A percentile compares a stretch with the other conserved stretches of the same genome.
phyloP scores from a whole-genome alignment of 2,888 invertebrate species.

The Sabatieria punctata region DNA sequence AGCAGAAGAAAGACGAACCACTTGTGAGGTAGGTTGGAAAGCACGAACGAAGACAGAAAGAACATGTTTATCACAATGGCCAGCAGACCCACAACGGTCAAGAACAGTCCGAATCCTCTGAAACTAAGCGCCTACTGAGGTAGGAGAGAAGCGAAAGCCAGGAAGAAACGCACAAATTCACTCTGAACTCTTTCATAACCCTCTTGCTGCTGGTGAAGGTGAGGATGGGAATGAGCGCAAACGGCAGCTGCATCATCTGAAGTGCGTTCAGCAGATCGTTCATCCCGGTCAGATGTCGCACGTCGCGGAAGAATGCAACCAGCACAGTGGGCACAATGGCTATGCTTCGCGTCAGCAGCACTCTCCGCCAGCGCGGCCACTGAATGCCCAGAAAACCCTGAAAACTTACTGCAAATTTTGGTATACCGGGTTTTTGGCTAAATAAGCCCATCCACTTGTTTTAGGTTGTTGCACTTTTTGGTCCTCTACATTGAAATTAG shows the following conservation, averaged over 20 bases:
- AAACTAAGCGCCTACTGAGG: constrained; percentile 25
- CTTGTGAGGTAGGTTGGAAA: constrained; percentile 26
- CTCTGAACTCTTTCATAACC: constrained; percentile 68
- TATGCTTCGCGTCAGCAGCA: constrained; percentile 61
- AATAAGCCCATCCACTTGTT: too few species aligned
- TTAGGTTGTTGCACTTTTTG: too few species aligned
- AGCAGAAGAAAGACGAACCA: constrained; percentile 38
- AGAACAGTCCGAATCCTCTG: constrained; percentile 51
- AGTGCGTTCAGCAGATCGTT: constrained; percentile 69
- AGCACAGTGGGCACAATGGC: constrained; percentile 50
- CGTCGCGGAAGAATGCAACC: constrained; percentile 30
- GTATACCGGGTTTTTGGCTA: too few species aligned
- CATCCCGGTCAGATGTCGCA: constrained; percentile 39
- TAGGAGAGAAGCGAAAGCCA: not conserved
- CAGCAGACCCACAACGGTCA: constrained; percentile 48
- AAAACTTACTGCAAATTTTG: too few species aligned
- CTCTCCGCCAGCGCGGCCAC: constrained; percentile 71
- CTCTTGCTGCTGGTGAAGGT: constrained; percentile 60
- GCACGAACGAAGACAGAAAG: constrained; percentile 50
- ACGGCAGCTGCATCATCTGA: constrained; percentile 69
- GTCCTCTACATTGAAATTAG: too few species aligned
- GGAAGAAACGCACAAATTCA: constrained; percentile 49
- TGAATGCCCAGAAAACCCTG: constrained; percentile 61
- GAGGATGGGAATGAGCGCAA: constrained; percentile 65
- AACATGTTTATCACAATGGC: constrained; percentile 63